Evolutionary conservation across 2,113 vertebrate genomes (phyloP), one percentile per base, ranked within the genome.

Genomic region (Cheirogaleus medius): DNA sequence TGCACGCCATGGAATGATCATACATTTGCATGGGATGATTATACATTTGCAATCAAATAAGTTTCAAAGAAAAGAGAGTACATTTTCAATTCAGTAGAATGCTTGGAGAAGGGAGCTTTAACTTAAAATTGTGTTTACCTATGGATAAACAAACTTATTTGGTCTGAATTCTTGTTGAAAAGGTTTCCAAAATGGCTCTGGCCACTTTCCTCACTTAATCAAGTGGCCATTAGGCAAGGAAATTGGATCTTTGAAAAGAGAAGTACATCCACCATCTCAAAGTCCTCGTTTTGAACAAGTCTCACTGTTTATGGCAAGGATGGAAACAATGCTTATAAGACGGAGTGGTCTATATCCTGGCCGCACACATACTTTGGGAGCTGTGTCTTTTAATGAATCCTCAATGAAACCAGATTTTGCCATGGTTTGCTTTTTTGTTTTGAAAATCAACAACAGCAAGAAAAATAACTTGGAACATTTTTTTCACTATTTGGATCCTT

Each of bases 51-150:
- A 93, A 92, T 90, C 80, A 96, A 90, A 52, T 80, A 91, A 78
- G 56, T 85, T 94, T 94, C 93, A 96, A 94, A 94, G 92, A 76
- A 58, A 68, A 68, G 25, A 82, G 15, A 87, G 34, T 83, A 86
- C 83, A 90, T 23, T 54, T 96, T 83, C 74, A 92, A 81, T 84
- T 94, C 10, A 32, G 93, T 47, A 86, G 52, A 91, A 91, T 66
- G 73, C 88, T 88, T 39, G 4, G 8, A 95, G 94, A 92, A 82
- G 80, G 47, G 78, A 83, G 25, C 63, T 93, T 49, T 95, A 92
- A 91, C 42, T 95, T 93, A 80, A 87, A 91, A 93, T 10, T 96
- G 66, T 86, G 77, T 42, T 93, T 85, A 69, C 93, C 74, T 92
- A 13, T 64, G 54, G 64, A 81, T 58, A 90, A 88, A 92, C 8